These are phyloP conservation scores for Tubulanus polymorphus DNA, from an alignment of 2,888 invertebrate species.

Conservation along the genomic window DNA sequence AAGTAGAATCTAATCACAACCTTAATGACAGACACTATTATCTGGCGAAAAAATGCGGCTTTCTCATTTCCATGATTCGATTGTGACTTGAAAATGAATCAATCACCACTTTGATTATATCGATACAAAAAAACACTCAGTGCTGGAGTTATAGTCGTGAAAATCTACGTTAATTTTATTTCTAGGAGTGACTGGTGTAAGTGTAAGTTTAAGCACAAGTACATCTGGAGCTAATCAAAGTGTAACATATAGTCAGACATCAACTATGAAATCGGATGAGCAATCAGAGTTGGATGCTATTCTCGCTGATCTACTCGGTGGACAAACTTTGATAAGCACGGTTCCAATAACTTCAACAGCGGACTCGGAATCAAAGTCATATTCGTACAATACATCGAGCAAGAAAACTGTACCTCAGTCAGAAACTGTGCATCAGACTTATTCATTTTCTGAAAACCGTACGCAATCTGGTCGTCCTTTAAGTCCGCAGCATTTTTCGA, in stretches of 20 bases:
- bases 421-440: not conserved
- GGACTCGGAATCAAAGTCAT: not conserved
- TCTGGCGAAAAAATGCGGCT: too few species aligned
- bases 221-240: not conserved
- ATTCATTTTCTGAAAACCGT: too few species aligned
- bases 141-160: too few species aligned
- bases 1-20: too few species aligned
- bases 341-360: not conserved
- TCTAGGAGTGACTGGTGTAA: not conserved
- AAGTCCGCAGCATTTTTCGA: not conserved
- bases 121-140: too few species aligned
- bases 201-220: not conserved
- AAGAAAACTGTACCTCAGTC: not conserved
- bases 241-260: not conserved
- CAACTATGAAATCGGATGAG: constrained; percentile 22
- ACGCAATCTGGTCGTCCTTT: not conserved
- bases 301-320: constrained; percentile 46
- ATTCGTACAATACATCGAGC: not conserved
- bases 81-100: too few species aligned
- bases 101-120: too few species aligned
- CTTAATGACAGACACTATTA: too few species aligned
- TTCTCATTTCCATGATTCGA: too few species aligned
- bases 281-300: constrained; percentile 48
- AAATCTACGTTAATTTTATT: too few species aligned
- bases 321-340: constrained; percentile 26